phyloP scores from a whole-genome alignment of 1,140 invertebrate species.

The Zelostemma sp. region DNA sequence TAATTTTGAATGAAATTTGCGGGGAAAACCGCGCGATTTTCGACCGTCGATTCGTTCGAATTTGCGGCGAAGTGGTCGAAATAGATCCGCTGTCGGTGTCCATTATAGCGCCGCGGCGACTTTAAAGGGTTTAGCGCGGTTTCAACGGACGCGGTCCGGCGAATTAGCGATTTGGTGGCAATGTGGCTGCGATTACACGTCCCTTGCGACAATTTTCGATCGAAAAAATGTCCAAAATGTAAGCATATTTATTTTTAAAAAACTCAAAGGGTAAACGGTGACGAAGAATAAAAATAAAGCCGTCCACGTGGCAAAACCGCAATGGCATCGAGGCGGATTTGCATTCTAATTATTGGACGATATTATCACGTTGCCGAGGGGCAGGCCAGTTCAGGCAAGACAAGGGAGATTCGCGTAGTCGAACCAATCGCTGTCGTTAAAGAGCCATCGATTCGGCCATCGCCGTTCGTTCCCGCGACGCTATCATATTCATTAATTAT shows the following conservation, averaged over 20 bases:
- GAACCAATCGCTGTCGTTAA: slow-evolving; percentile 28
- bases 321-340: slow-evolving; percentile 40
- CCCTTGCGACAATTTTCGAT: too few relatives aligned
- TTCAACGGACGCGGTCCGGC: slow-evolving; percentile 40
- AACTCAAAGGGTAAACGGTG: too few relatives aligned
- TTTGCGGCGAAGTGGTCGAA: slow-evolving; percentile 10
- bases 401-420: slow-evolving; percentile 7
- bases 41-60: slow-evolving; percentile 19
- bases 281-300: slow-evolving; percentile 21
- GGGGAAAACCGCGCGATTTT: slow-evolving; percentile 7
- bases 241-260: too few relatives aligned
- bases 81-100: slow-evolving; percentile 21
- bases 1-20: slow-evolving; percentile 2
- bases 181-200: slow-evolving; percentile 25
- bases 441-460: too few relatives aligned
- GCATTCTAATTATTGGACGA: slow-evolving; percentile 61
- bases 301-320: slow-evolving; percentile 17
- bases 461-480: not conserved
- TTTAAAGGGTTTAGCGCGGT: slow-evolving; percentile 44
- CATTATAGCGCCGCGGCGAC: slow-evolving; percentile 30
- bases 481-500: not conserved
- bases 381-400: slow-evolving; percentile 26
- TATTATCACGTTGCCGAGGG: slow-evolving; percentile 40
- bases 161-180: slow-evolving; percentile 45
- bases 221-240: not conserved